Base-by-base conservation (phyloP, 2,888 invertebrate genomes). In the Tetanocera ferruginea region DNA sequence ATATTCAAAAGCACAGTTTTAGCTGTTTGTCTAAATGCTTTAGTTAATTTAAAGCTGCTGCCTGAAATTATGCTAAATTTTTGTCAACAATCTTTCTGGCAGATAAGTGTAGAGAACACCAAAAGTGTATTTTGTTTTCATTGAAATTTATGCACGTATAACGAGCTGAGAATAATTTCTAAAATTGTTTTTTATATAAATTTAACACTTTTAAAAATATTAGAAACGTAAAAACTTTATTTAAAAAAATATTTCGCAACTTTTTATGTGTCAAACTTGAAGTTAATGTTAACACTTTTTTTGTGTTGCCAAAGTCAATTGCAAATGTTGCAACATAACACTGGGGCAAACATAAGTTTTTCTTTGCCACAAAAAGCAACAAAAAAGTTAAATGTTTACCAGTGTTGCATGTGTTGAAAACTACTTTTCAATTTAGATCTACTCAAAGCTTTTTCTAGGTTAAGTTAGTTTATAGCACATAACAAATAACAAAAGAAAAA, bases 1-100 rank as follows among this genome's bases (percentile, higher is more conserved):
- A 19, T 19, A 2, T 17, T 37, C 34, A 17, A 23, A 25, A 25
- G 69, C 69, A 69, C 51, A 69, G 49, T 49, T 49, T 25, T 69
- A 49, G 69, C 17, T n/a, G n/a, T 3, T n/a, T 14, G n/a, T 11
- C 11, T 34, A 17, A 31, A 4, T 66, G 25, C 19, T 19, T 6
- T 3, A 19, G 3, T 8, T n/a, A 0, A 5, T 55, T 55, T 1
- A 19, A 49, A 66, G 49, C 69, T 52, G 55, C 76, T 14, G 80
- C 83, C 67, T 77, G 70, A 84, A 85, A 83, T 82, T 84, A 83
- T 81, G 82, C 84, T 64, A 76, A 78, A 77, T 1, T 34, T 66
- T 51, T 17, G 17, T 64, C 34, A 64, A 34, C 0, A 14, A 1
- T 17, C 52, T 1, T 52, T 52, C 4, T 9, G n/a, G n/a, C 55